phyloP scores from a whole-genome alignment of 2,797 vertebrate species.

The Brotula barbata region DNA sequence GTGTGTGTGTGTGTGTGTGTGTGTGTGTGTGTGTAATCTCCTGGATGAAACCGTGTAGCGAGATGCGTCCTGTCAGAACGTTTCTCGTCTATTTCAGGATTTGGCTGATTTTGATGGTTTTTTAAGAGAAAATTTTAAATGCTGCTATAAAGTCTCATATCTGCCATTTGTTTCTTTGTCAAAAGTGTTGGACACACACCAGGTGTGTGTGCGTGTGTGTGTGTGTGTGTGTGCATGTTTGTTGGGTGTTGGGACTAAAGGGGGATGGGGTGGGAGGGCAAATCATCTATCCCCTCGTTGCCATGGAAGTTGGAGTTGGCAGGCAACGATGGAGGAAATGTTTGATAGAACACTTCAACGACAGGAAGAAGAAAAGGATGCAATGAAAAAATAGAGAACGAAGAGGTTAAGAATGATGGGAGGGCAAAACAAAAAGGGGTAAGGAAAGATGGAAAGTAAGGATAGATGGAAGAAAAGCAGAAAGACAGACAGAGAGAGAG shows the following conservation, averaged over 20 bases:
- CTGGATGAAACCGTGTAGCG: slow-evolving; percentile 65
- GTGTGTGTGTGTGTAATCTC: slow-evolving; percentile 69
- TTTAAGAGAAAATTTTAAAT: slow-evolving; percentile 10
- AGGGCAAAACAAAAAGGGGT: too few relatives aligned
- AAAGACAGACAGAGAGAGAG: too few relatives aligned
- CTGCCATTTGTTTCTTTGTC: slow-evolving; percentile 67
- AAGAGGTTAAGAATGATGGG: background rate
- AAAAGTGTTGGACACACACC: slow-evolving; percentile 53
- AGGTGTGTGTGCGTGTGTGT: slow-evolving; percentile 21
- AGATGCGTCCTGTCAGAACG: slow-evolving; percentile 60
- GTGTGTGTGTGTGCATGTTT: slow-evolving; percentile 15
- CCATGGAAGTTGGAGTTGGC: slow-evolving; percentile 69
- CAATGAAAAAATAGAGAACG: slow-evolving; percentile 6
- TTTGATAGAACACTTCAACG: slow-evolving; percentile 61
- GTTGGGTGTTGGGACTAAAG: slow-evolving; percentile 13
- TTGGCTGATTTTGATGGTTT: slow-evolving; percentile 56
- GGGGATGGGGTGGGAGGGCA: slow-evolving; percentile 40
- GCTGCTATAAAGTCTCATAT: slow-evolving; percentile 63
- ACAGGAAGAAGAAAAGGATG: slow-evolving; percentile 25
- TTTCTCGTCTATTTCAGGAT: slow-evolving; percentile 65
- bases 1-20: slow-evolving; percentile 50
- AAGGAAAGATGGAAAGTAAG: too few relatives aligned
- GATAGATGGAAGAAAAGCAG: too few relatives aligned
- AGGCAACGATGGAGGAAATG: slow-evolving; percentile 46
- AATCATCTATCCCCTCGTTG: slow-evolving; percentile 56